phyloP scores from a whole-genome alignment of 2,113 vertebrate genomes.

The Austrofundulus limnaeus region DNA sequence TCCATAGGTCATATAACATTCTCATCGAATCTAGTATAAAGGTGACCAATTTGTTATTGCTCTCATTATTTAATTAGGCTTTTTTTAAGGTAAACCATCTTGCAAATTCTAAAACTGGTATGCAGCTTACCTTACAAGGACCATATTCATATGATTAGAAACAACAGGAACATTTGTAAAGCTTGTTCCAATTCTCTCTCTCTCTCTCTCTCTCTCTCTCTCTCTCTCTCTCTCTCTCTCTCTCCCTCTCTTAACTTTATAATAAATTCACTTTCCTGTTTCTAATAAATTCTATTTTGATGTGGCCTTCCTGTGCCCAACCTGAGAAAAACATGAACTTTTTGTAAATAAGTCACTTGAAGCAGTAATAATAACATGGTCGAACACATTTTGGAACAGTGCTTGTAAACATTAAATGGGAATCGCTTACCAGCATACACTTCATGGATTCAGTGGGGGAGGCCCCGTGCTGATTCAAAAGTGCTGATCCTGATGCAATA shows the following conservation, averaged over 20 bases:
- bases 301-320: constrained; percentile 37
- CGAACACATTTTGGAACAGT: not conserved
- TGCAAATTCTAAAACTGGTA: constrained; percentile 4
- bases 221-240: no score
- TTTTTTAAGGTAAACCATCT: not conserved
- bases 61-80: no score
- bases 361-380: constrained; percentile 10
- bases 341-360: constrained; percentile 22
- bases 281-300: constrained; percentile 59
- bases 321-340: constrained; percentile 7
- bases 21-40: no score
- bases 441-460: constrained; percentile 18
- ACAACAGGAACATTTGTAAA: constrained; percentile 56
- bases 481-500: constrained; percentile 68
- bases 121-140: constrained; percentile 38
- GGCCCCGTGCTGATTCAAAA: constrained; percentile 30
- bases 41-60: no score
- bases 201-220: no score
- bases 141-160: constrained; percentile 14
- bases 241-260: no score
- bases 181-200: no score
- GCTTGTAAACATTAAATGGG: constrained; percentile 30
- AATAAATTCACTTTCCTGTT: constrained; percentile 22
- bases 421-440: constrained; percentile 17
- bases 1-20: no score